Conservation (phyloP, 1,140 invertebrate species). For the Popillia japonica region DNA sequence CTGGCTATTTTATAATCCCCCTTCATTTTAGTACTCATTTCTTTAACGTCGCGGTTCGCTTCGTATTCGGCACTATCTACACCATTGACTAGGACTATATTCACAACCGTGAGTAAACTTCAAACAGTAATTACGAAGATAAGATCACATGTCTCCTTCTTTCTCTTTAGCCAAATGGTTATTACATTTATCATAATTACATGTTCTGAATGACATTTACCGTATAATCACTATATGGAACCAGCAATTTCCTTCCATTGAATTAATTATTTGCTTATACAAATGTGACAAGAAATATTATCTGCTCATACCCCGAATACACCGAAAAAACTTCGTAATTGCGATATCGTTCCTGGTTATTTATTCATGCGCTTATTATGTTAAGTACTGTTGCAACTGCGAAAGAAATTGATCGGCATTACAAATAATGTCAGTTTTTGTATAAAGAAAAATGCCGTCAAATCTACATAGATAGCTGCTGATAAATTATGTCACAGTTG, state of each 20-base stretch:
- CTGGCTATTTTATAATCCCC: neutral
- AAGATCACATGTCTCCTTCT: neutral
- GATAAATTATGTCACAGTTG: too few relatives aligned
- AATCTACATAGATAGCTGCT: too few relatives aligned
- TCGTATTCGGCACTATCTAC: neutral
- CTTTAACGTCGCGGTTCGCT: neutral
- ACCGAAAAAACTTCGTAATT: neutral
- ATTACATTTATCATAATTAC: slow-evolving; percentile 19
- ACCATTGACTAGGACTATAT: neutral
- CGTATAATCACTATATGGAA: neutral
- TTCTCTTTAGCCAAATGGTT: neutral
- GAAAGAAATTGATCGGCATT: too few relatives aligned
- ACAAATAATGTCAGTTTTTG: too few relatives aligned
- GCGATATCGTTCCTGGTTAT: neutral
- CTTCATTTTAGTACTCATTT: too few relatives aligned
- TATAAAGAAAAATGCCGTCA: too few relatives aligned
- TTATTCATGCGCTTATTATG: slow-evolving; percentile 17
- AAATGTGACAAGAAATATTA: slow-evolving; percentile 22
- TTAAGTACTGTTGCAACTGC: neutral
- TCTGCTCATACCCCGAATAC: slow-evolving; percentile 9
- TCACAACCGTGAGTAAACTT: neutral
- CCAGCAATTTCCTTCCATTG: neutral
- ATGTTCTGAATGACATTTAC: slow-evolving; percentile 23
- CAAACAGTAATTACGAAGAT: neutral
- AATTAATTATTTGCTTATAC: slow-evolving; percentile 22